Percentiles rank a stretch among this genome's conserved stretches.
phyloP scores from a whole-genome alignment of 1,140 invertebrate genomes.

The Cephus cinctus region DNA sequence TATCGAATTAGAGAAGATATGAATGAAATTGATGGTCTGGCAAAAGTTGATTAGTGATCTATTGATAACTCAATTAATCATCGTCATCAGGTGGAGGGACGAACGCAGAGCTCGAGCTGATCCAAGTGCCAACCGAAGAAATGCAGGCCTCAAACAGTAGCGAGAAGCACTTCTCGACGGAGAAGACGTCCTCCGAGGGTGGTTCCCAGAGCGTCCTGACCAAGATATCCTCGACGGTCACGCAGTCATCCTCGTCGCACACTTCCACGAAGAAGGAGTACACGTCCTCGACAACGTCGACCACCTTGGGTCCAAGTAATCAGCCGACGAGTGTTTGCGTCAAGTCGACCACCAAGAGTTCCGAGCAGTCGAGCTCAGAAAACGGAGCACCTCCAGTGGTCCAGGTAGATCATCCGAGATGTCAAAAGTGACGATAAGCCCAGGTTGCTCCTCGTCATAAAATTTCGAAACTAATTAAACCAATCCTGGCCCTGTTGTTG shows the following conservation, averaged over 20 bases:
- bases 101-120: conserved; percentile 29
- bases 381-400: conserved; percentile 50
- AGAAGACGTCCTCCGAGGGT: conserved; percentile 36
- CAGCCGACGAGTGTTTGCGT: conserved; percentile 40
- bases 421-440: no score
- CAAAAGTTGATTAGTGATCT: no score
- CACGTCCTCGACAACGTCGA: conserved; percentile 43
- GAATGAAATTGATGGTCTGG: no score
- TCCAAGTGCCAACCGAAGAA: conserved; percentile 34
- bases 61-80: conserved; percentile 49
- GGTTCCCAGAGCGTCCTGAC: conserved; percentile 30
- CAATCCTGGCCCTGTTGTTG: no score
- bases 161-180: conserved; percentile 47
- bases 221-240: conserved; percentile 51
- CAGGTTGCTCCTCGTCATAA: no score
- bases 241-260: conserved; percentile 46
- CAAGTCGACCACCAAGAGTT: conserved; percentile 42
- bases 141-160: conserved; percentile 52
- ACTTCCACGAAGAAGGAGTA: conserved; percentile 50
- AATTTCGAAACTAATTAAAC: no score
- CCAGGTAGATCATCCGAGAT: conserved; percentile 34
- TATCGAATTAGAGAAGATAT: no score
- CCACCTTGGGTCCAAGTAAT: conserved; percentile 33
- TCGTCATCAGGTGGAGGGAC: conserved; percentile 32
- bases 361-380: conserved; percentile 45